These are phyloP conservation scores for Astreopora myriophthalma DNA, from an alignment of 64 coral and sea anemone genomes.

Conservation along the genomic window DNA sequence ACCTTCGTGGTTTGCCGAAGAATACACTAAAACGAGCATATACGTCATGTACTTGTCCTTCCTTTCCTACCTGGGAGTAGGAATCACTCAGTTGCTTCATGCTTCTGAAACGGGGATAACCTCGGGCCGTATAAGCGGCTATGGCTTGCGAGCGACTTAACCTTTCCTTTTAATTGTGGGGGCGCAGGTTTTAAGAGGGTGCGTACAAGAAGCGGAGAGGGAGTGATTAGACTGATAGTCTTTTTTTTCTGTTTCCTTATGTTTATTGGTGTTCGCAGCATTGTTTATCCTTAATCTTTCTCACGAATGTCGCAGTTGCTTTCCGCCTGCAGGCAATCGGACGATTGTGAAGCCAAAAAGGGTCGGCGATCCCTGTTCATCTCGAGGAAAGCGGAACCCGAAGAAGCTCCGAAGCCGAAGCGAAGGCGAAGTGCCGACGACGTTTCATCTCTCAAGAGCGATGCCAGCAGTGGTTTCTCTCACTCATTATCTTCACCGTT, in stretches of 20 bases:
- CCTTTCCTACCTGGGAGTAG: no score
- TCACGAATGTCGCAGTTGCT: conserved; percentile 93
- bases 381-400: neutral
- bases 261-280: neutral
- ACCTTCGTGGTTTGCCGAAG: no score
- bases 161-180: no score
- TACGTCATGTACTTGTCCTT: no score
- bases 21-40: no score
- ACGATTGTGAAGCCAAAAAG: conserved; percentile 57
- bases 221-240: neutral
- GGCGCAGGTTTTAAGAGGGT: no score
- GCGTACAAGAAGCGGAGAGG: no score
- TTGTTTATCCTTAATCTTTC: conserved; percentile 56
- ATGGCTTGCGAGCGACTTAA: no score
- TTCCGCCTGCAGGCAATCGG: conserved; percentile 66
- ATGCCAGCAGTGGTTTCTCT: conserved; percentile 36
- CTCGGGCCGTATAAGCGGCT: no score
- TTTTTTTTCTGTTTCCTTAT: neutral
- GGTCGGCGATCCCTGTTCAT: conserved; percentile 91
- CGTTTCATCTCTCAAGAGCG: neutral
- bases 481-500: conserved; percentile 76
- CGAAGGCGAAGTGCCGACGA: conserved; percentile 63
- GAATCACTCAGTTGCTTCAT: no score
- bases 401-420: conserved; percentile 54
- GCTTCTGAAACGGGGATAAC: no score